phyloP scores from a whole-genome alignment of 2,888 invertebrate genomes.

The Seira sanloemensis region DNA sequence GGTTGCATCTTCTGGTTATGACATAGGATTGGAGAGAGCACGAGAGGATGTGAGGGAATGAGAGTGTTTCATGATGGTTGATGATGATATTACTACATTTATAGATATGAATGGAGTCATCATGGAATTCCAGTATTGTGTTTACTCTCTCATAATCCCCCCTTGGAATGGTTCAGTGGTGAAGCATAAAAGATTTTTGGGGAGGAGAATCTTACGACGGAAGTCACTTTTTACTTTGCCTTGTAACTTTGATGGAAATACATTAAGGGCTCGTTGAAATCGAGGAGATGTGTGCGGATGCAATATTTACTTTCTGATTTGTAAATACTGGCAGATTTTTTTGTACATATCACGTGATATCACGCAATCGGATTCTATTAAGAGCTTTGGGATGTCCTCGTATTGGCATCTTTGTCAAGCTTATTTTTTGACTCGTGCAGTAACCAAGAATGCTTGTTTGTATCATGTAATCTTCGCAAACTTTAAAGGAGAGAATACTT shows the following conservation, averaged over 20 bases:
- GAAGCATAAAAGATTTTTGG: conserved; percentile 22
- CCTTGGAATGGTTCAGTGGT: conserved; percentile 25
- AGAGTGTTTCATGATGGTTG: conserved; percentile 23
- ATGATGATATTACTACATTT: conserved; percentile 23
- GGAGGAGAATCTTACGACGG: conserved; percentile 2
- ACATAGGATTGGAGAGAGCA: conserved; percentile 13
- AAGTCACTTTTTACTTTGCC: conserved; percentile 21
- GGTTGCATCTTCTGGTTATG: conserved; percentile 29
- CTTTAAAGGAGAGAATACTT: too few relatives aligned
- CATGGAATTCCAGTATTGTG: conserved; percentile 1
- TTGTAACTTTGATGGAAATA: conserved; percentile 14
- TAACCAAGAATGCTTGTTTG: neutral
- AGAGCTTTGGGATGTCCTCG: neutral
- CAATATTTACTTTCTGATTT: neutral
- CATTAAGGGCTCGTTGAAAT: conserved; percentile 1
- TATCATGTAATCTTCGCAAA: neutral
- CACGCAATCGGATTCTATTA: neutral
- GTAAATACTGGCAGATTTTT: neutral
- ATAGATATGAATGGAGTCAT: conserved; percentile 16
- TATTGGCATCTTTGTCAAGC: conserved; percentile 14
- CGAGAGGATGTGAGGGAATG: conserved; percentile 27
- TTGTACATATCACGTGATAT: neutral
- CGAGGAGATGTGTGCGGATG: neutral
- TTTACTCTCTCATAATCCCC: conserved; percentile 20
- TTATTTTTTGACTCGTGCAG: too few relatives aligned